phyloP scores from a whole-genome alignment of 1,140 invertebrate genomes.

The Zaprionus kolodkinae region DNA sequence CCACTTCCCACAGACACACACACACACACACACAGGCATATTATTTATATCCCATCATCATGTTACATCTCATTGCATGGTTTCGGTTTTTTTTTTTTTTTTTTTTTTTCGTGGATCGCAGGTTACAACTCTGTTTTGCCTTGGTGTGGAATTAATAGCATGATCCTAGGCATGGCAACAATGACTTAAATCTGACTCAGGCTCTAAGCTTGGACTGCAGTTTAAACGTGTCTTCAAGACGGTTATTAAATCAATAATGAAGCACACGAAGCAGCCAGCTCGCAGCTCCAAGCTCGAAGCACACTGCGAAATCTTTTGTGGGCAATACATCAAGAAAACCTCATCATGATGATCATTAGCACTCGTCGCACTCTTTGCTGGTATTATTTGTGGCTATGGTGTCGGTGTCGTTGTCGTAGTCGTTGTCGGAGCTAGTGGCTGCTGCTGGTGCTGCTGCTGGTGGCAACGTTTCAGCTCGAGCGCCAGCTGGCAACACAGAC shows the following conservation, averaged over 20 bases:
- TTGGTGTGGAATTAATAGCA: conserved; percentile 71
- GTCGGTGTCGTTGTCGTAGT: conserved; percentile 46
- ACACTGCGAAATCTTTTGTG: conserved; percentile 35
- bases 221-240: conserved; percentile 80
- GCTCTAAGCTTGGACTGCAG: conserved; percentile 54
- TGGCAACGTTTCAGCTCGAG: conserved; percentile 52
- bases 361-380: conserved; percentile 46
- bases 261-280: conserved; percentile 73
- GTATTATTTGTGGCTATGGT: conserved; percentile 29
- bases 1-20: conserved; percentile 19
- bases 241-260: conserved; percentile 84
- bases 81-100: conserved; percentile 7
- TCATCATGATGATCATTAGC: conserved; percentile 71
- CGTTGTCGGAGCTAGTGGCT: conserved; percentile 18
- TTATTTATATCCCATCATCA: conserved; percentile 26
- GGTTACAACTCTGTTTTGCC: conserved; percentile 49
- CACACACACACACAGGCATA: conserved; percentile 1
- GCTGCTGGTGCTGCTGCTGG: conserved; percentile 22
- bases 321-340: conserved; percentile 41
- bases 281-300: conserved; percentile 48
- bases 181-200: conserved; percentile 53
- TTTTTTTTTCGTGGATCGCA: neutral
- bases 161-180: conserved; percentile 68
- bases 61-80: conserved; percentile 56
- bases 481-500: conserved; percentile 78